Evolutionary conservation across 2,797 vertebrate species (phyloP).

Genomic region (Myoxocephalus aenaeus): DNA sequence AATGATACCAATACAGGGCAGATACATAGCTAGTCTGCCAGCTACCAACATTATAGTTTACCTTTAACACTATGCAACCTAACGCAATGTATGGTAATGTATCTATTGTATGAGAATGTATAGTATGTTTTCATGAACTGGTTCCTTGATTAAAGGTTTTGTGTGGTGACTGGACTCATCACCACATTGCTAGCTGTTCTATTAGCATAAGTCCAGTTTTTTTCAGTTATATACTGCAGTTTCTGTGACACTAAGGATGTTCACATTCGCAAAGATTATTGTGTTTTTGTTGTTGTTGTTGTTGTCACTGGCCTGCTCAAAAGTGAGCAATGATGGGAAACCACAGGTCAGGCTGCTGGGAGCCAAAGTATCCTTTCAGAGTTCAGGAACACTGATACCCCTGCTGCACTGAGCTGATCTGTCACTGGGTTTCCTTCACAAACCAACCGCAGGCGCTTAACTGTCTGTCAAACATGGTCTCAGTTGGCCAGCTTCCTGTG

Average conservation of each 20-base stretch:
- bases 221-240: neutral
- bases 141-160: conserved; percentile 71
- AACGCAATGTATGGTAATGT: conserved; percentile 43
- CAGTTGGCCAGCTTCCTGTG: conserved; percentile 66
- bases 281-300: conserved; percentile 8
- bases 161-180: conserved; percentile 64
- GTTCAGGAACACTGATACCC: conserved; percentile 53
- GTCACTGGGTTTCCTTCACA: conserved; percentile 82
- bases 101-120: conserved; percentile 53
- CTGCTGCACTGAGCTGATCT: conserved; percentile 83
- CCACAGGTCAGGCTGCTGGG: conserved; percentile 38
- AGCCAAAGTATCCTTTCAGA: conserved; percentile 31
- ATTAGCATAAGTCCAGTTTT: neutral
- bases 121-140: conserved; percentile 42
- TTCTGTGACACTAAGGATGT: neutral
- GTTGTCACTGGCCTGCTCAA: conserved; percentile 4
- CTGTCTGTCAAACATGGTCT: conserved; percentile 74
- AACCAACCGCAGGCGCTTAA: conserved; percentile 67
- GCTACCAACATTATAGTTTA: conserved; percentile 34
- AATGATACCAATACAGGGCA: conserved; percentile 14
- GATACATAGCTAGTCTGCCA: conserved; percentile 7
- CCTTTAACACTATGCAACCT: conserved; percentile 36
- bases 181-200: conserved; percentile 19
- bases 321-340: conserved; percentile 16
- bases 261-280: neutral